Base-by-base conservation (phyloP, 92 coral and sea anemone genomes). In the Epizoanthus illoricatus region DNA sequence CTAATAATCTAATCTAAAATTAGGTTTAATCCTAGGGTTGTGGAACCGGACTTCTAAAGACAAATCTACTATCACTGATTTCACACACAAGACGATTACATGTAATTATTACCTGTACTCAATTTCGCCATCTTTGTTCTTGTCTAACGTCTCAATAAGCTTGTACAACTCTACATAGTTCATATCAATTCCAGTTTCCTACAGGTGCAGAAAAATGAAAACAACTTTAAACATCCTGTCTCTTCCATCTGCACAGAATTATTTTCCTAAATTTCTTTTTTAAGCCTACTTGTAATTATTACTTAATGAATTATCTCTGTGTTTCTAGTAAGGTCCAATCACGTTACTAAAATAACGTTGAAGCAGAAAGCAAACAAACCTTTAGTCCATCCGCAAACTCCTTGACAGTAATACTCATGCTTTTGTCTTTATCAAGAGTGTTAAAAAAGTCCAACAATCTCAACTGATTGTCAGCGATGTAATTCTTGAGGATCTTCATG, bases 121-220 rank as follows among this genome's bases (percentile, higher is more conserved):
- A 24, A 96, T 87, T 87, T 96, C 98, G 17, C 99, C 99, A 87
- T 96, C 99, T 59, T 90, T 93, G 75, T 96, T 90, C 74, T 71
- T 91, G 84, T 96, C 99, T 69, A 96, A 79, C 59, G 94, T 79
- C n/a, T 93, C 92, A 18, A 96, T 89, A 56, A 96, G 91, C 71
- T 88, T 85, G 79, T 85, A 86, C 42, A 96, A 87, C 74, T 96
- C 99, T 36, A 52, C 83, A 59, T 91, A 88, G 74, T 91, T 93
- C 97, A 96, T 88, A 58, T 88, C 90, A 74, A 96, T 96, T 76
- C 99, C 99, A 68, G 98, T 96, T 88, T 96, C 99, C 99, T 93
- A 75, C 28, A 63, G 69, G 75, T 49, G 55, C 55, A 43, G 74
- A 57, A 70, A 79, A 85, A 4, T 40, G 5, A 15, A 54, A 20